Percentiles rank a stretch among this genome's conserved stretches.
phyloP scores from a whole-genome alignment of 2,888 invertebrate species.

The Cylloceria caligata region DNA sequence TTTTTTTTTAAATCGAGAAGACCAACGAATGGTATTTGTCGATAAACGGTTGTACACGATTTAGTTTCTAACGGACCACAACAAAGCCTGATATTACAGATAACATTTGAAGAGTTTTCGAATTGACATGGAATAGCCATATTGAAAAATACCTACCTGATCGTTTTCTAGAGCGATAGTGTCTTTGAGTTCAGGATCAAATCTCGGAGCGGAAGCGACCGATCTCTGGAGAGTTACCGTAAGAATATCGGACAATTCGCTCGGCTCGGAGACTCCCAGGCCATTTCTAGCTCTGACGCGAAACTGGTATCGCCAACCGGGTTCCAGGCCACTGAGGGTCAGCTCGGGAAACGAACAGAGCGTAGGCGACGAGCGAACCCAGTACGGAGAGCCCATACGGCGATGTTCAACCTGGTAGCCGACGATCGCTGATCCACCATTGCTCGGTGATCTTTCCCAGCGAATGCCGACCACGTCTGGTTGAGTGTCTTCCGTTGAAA shows the following conservation, averaged over 20 bases:
- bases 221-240: slow-evolving; percentile 91
- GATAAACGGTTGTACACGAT: too few species aligned
- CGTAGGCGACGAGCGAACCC: slow-evolving; percentile 92
- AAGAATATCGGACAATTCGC: slow-evolving; percentile 94
- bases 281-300: slow-evolving; percentile 96
- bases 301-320: slow-evolving; percentile 95
- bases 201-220: slow-evolving; percentile 90
- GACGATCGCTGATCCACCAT: slow-evolving; percentile 94
- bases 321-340: slow-evolving; percentile 92
- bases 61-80: too few species aligned
- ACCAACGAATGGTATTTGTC: too few species aligned
- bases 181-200: slow-evolving; percentile 90
- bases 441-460: slow-evolving; percentile 92
- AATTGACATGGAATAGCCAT: too few species aligned
- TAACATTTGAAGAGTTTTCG: too few species aligned
- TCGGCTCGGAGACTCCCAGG: slow-evolving; percentile 93
- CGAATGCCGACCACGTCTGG: slow-evolving; percentile 93
- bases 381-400: slow-evolving; percentile 91
- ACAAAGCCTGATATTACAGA: too few species aligned
- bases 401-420: slow-evolving; percentile 94
- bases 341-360: slow-evolving; percentile 91
- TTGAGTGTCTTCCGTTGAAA: slow-evolving; percentile 88
- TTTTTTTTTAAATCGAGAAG: too few species aligned
- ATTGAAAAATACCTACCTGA: slow-evolving; percentile 84
- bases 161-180: slow-evolving; percentile 92